Evolutionary conservation across 2,888 invertebrate genomes (phyloP), one percentile per base, ranked within the genome.

Genomic region (Adelognathus sp.): DNA sequence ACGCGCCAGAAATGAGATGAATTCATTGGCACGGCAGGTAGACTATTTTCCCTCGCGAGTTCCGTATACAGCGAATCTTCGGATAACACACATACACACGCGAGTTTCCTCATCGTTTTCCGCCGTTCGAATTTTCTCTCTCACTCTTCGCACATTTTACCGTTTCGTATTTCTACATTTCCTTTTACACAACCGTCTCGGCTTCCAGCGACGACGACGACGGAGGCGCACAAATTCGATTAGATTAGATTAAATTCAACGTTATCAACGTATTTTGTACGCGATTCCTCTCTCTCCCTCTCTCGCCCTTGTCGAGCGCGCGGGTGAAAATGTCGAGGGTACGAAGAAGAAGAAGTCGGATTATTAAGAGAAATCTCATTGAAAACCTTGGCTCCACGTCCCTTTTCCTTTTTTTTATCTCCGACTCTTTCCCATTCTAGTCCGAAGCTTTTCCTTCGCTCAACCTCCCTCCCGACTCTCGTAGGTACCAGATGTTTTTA

Each of bases 171-270:
- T 76, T 79, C 79, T 29, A 71, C n/a, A 18, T 72, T 58, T 72
- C 18, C 67, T 76, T 72, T 67, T 67, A 63, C 63, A 36, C 9
- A 33, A 14, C 3, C 27, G 50, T 24, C 27, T 18, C 27, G 29
- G 60, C 44, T n/a, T n/a, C n/a, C n/a, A n/a, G 11, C 41, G 16
- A 61, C 71, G 44, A 61, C 71, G 9, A n/a, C 52, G 44, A 50
- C 67, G 31, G 61, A n/a, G n/a, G 54, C 50, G 44, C 72, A 63
- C 46, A 79, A 79, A 75, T 75, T 76, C 75, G 67, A 79, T 79
- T 76, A 67, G 76, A 72, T 79, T 75, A 67, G 72, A 79, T 79
- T 79, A 79, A 76, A 79, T 79, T 79, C 76, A 63, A 69, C 70
- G 72, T 76, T 79, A 76, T 79, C 79, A 79, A 64, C 72, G 78